phyloP scores from a whole-genome alignment of 2,113 vertebrate species.

The Onychorhynchus coronatus region DNA sequence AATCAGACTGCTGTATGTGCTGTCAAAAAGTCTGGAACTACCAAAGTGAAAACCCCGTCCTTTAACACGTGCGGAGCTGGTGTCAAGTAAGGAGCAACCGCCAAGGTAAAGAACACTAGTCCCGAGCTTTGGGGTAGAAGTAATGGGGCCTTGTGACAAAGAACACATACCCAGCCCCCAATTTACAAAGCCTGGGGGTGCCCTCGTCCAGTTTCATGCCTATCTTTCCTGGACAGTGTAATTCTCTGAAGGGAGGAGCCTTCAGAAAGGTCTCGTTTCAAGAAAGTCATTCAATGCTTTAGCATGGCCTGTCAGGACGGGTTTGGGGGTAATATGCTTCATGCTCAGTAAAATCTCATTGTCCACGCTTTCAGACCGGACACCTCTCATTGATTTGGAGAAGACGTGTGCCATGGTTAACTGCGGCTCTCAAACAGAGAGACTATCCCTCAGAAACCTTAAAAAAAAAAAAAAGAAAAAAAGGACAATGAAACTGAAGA shows the following conservation, averaged over 20 bases:
- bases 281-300: constrained; percentile 51
- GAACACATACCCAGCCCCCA: not conserved
- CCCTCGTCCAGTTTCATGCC: not conserved
- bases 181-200: not conserved
- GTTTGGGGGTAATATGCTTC: constrained; percentile 41
- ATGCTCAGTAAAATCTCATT: constrained; percentile 51
- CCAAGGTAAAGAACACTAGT: not conserved
- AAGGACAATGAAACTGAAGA: not conserved
- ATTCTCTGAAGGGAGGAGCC: not conserved
- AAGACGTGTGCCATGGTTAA: constrained; percentile 59
- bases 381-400: constrained; percentile 40
- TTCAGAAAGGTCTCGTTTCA: constrained; percentile 24
- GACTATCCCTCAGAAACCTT: not conserved
- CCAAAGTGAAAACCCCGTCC: not conserved
- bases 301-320: constrained; percentile 32
- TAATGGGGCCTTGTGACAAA: not conserved
- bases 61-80: not conserved
- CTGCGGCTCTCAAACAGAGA: not conserved
- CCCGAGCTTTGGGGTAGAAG: not conserved
- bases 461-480: not conserved
- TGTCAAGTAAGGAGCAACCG: not conserved
- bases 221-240: not conserved
- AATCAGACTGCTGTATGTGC: fast-evolving
- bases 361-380: constrained; percentile 32
- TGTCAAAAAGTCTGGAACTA: not conserved